These are phyloP conservation scores for Phycodurus eques DNA, from an alignment of 2,113 vertebrate species.

Conservation along the genomic window DNA sequence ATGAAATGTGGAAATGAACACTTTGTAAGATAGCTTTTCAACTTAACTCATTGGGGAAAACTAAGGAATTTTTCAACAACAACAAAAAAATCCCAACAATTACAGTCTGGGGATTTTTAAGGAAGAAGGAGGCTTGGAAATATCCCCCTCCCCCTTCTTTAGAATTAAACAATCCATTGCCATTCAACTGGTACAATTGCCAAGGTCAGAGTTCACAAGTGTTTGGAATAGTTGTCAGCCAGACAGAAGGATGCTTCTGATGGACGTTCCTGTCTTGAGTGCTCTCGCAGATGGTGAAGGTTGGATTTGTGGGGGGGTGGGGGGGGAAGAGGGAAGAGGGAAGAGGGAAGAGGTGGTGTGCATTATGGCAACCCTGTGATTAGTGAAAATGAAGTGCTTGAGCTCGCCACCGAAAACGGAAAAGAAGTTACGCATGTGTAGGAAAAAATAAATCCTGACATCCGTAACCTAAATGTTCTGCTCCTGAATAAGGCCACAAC, in stretches of 20 bases:
- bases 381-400: constrained; percentile 68
- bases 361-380: constrained; percentile 72
- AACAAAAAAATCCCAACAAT: constrained; percentile 4
- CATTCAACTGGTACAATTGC: constrained; percentile 38
- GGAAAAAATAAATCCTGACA: constrained; percentile 27
- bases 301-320: not conserved
- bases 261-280: constrained; percentile 9
- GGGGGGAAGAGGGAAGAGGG: too few relatives aligned
- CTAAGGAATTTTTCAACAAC: not conserved
- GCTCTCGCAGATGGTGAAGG: constrained; percentile 29
- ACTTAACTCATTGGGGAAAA: not conserved
- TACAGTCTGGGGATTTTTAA: constrained; percentile 30
- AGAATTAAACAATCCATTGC: constrained; percentile 29
- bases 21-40: not conserved
- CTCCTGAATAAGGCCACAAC: not conserved
- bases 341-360: constrained; percentile 31
- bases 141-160: constrained; percentile 53
- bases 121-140: constrained; percentile 8
- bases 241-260: constrained; percentile 5
- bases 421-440: constrained; percentile 38
- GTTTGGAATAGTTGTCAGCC: constrained; percentile 18
- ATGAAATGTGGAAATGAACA: not conserved
- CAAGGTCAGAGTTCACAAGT: constrained; percentile 45
- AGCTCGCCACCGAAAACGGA: constrained; percentile 63
- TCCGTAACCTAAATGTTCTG: not conserved